These are phyloP conservation scores for Cichladusa arquata DNA, from an alignment of 2,113 vertebrate genomes.

Conservation along the genomic window DNA sequence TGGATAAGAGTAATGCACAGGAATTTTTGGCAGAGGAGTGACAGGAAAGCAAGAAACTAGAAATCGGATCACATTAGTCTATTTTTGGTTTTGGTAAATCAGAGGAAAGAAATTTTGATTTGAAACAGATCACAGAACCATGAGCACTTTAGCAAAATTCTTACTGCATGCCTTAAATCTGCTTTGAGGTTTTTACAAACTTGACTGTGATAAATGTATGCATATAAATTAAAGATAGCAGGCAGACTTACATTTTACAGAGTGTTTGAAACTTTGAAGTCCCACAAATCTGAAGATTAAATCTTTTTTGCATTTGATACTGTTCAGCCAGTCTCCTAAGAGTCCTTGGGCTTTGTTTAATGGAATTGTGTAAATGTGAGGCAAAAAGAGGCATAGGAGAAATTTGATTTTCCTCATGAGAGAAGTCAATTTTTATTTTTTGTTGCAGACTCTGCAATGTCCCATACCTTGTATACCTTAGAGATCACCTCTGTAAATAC, in stretches of 20 bases:
- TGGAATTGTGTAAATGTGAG: neutral
- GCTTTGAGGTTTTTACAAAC: neutral
- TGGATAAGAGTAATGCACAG: neutral
- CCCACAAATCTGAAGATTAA: neutral
- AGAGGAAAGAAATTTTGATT: neutral
- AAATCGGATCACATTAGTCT: neutral
- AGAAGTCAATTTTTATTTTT: neutral
- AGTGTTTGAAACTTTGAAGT: neutral
- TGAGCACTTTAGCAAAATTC: neutral
- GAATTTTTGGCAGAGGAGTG: neutral
- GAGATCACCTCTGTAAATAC: neutral
- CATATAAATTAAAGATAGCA: neutral
- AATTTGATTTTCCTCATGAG: neutral
- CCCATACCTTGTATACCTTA: neutral
- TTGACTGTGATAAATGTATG: neutral
- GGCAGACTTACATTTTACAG: neutral
- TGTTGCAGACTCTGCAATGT: neutral
- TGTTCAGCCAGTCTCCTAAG: neutral
- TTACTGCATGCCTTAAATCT: neutral
- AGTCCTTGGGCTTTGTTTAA: neutral
- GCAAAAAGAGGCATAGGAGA: neutral
- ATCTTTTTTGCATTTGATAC: neutral
- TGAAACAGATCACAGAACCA: neutral
- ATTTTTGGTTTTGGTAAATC: neutral
- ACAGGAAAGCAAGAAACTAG: neutral